Base-by-base conservation (phyloP, 2,888 invertebrate species). In the Melanotus villosus region DNA sequence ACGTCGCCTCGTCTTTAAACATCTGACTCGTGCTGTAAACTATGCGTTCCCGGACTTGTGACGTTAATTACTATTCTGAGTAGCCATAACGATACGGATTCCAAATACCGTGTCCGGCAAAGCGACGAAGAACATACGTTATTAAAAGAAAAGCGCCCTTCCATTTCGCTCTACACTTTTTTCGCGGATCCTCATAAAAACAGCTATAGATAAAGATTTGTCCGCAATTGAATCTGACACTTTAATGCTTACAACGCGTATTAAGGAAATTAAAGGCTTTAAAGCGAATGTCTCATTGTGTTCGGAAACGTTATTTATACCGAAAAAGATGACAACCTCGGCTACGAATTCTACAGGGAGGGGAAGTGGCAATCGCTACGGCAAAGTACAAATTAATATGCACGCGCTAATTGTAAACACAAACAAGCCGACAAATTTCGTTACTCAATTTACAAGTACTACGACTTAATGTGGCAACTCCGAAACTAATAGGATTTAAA, bases 41-140 rank as follows among this genome's bases (percentile, higher is more conserved):
- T n/a, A n/a, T n/a, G n/a, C n/a, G n/a, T n/a, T n/a, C n/a, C n/a
- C n/a, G n/a, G n/a, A n/a, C n/a, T n/a, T n/a, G n/a, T n/a, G n/a
- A n/a, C n/a, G n/a, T n/a, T n/a, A n/a, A n/a, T n/a, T n/a, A n/a
- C n/a, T n/a, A n/a, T n/a, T 62, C 45, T 34, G 32, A 62, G 34
- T 62, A 36, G 50, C 62, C 21, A 62, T 62, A 45, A 62, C 45
- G 59, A 60, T 34, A 47, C 23, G 47, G 34, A 34, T 50, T 30
- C 32, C 62, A 50, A 50, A 62, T 34, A 36, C 50, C 7, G 10
- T 26, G 62, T 36, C 47, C 21, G 18, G 38, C n/a, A 54, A 56
- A 4, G 18, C 30, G n/a, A 18, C 19, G 18, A 56, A 36, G 19
- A 23, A 38, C 36, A 21, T 56, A 34, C 36, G 23, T 19, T 56